Base-by-base conservation (phyloP, 1,140 invertebrate species). In the Drosophila aff. region DNA sequence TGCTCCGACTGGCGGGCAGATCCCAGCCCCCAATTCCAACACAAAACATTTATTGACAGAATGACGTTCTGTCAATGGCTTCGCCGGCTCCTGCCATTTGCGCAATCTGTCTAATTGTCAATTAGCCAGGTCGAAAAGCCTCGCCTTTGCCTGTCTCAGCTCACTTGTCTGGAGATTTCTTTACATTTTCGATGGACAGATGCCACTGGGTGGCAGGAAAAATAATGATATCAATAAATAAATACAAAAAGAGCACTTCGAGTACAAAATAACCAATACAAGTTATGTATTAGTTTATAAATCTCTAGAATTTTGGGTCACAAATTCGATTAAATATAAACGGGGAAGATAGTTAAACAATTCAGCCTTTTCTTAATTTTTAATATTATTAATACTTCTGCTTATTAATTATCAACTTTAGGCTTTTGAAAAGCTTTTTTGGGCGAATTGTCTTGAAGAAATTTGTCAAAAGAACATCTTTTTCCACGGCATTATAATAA, bases 51-150 rank as follows among this genome's bases (percentile, higher is more conserved):
- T 44, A 71, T 60, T 75, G 78, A 82, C 82, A 82, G 65, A 33
- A 50, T 82, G 82, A 86, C 82, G 81, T 69, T 79, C 75, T 82
- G 80, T 78, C 80, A 71, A 59, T 33, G 52, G 52, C 58, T 50
- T 53, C 52, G 50, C 15, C 33, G 38, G 33, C 33, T 40, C 36
- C 59, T 65, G 57, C 46, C 63, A 66, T 64, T 75, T 75, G 47
- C 50, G 69, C 71, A 74, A 63, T 77, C 64, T 87, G 83, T 79
- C 79, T 79, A 79, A 87, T 86, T 87, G 82, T 87, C 82, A 86
- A 86, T 86, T 87, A 82, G 80, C 61, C 64, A 36, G 44, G 36
- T 67, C 69, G 58, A 41, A 52, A 7, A 69, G 66, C 74, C 65
- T 75, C 59, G 65, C 65, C 62, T 79, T 79, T 47, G 53, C 52